Evolutionary conservation across 2,797 vertebrate species (phyloP), one percentile per base, ranked within the genome.

Genomic region (Nyctibius grandis): DNA sequence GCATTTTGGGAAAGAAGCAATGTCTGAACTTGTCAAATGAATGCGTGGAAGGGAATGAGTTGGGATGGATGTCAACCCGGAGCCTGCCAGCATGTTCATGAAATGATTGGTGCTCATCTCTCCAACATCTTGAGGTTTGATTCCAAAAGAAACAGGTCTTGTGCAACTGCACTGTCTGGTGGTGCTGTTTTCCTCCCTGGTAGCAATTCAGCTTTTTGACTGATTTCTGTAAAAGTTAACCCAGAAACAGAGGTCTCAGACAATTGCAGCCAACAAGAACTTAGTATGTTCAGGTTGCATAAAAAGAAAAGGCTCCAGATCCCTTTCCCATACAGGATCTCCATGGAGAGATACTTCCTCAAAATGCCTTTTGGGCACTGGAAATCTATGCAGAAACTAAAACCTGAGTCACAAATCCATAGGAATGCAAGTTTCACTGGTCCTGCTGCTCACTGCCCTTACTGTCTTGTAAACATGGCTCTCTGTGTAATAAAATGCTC

Each of bases 21-120:
- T 34, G 54, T 42, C 89, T 91, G 74, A 91, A 74, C 74, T 95
- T 93, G 91, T 88, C 56, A 67, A 79, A 86, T 72, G 36, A 80
- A 51, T n/a, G 31, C 0, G 0, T 59, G 63, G 70, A 93, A 74
- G 45, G 48, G 83, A 85, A 67, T 28, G 29, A 67, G 48, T 25
- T 77, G 68, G 33, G 53, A 48, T 76, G 67, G 29, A 63, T 1
- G 2, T 90, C 70, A 79, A 40, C 34, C 45, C 5, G 7, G 59
- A 89, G 44, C 48, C 26, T 90, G 79, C 45, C 60, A 75, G 89
- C 17, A 28, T 1, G 5, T 51, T 60, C 9, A 1, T 2, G 9
- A 59, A 76, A 73, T 11, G 7, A 28, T 54, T 67, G 59, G 15
- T 81, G 50, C 38, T 91, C 69, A 13, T 89, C 12, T 68, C 64